Percentiles rank a stretch among this genome's conserved stretches.
These are phyloP conservation scores for Nomada lathburiana DNA, from an alignment of 2,888 invertebrate genomes.

Conservation along the genomic window DNA sequence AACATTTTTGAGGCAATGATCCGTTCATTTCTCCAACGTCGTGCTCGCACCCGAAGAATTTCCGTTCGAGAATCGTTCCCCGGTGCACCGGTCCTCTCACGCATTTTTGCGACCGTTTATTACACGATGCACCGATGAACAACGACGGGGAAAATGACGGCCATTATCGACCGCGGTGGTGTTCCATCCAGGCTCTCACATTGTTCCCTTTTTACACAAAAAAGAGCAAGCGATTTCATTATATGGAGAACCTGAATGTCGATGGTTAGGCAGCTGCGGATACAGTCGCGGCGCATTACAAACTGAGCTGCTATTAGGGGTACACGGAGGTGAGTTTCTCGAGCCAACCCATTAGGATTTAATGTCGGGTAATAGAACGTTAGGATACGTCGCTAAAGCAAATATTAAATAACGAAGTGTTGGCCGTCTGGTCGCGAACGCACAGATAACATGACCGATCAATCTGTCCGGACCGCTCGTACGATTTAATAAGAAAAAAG, in stretches of 20 bases:
- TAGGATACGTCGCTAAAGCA: conserved; percentile 13
- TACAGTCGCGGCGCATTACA: conserved; percentile 27
- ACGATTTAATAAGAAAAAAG: not conserved
- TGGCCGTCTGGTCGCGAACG: not conserved
- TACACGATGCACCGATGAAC: conserved; percentile 25
- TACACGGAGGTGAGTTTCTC: conserved; percentile 45
- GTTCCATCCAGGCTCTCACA: not conserved
- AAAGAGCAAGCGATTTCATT: conserved; percentile 53
- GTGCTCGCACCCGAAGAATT: not conserved
- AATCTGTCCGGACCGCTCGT: not conserved
- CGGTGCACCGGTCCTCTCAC: not conserved
- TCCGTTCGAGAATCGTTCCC: not conserved
- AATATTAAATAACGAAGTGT: conserved; percentile 30
- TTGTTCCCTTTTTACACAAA: conserved; percentile 16
- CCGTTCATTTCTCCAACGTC: conserved; percentile 5
- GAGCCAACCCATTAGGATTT: conserved; percentile 58
- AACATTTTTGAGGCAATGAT: not conserved
- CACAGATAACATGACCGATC: conserved; percentile 10
- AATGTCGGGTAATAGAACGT: conserved; percentile 60
- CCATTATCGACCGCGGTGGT: conserved; percentile 28
- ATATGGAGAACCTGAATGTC: conserved; percentile 39
- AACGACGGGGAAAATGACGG: conserved; percentile 33
- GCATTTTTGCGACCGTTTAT: conserved; percentile 31
- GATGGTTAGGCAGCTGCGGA: conserved; percentile 45
- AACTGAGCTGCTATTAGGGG: conserved; percentile 50